Base-by-base conservation (phyloP, 1,140 invertebrate species). In the Orius laevigatus region DNA sequence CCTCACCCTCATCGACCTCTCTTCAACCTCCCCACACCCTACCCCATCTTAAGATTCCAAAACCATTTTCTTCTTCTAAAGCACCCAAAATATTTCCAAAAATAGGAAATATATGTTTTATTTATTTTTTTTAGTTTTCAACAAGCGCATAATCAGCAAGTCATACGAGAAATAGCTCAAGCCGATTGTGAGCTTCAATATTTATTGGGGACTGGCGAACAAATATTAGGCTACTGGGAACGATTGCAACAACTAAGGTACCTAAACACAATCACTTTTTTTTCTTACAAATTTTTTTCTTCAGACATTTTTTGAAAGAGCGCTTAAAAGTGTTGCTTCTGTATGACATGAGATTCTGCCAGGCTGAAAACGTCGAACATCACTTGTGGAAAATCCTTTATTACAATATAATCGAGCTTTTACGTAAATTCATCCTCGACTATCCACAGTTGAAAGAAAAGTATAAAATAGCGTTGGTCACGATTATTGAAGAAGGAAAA, bases 361-460 rank as follows among this genome's bases (percentile, higher is more conserved):
- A 88, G 59, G 70, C 78, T 32, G 83, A 90, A 60, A 90, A 92
- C 62, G 75, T 91, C 5, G 90, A 94, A 59, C 80, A 87, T 58
- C 76, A 84, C 60, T 78, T 94, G 60, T 94, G 90, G 90, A 92
- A 92, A 63, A 75, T 89, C 49, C 67, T 88, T 0, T 94, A 86
- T 64, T 86, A 94, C 60, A 88, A 89, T 62, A 78, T 92, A 20
- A 90, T 93, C 52, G 88, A 93, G 64, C 70, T 80, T 46, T 65
- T 85, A 53, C 67, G 81, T 53, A 78, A 86, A 63, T 70, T 69
- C 40, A 72, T 81, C 58, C 58, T 62, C 12, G 58, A 62, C 46
- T 67, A 71, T 48, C 57, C 68, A 3, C 61, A 63, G 6, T 63
- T 66, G 33, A 75, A 74, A 50, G 70, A 76, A 5, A 61, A 74